These are phyloP conservation scores for Anisognathus igniventris DNA, from an alignment of 2,797 vertebrate genomes.

Conservation along the genomic window DNA sequence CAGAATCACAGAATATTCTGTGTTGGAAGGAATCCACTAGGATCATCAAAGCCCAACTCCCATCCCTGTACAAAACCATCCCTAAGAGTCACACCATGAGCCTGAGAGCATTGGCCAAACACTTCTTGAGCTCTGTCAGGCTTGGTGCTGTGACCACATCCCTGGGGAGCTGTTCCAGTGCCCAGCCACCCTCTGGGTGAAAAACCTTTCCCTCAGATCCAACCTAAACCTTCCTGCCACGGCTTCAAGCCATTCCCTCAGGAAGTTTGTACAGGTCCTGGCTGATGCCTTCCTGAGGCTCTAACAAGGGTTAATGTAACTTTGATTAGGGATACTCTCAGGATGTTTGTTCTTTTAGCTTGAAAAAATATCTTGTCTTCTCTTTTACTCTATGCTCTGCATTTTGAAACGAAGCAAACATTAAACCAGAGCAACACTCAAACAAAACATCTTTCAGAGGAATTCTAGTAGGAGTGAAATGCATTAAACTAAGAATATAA, in stretches of 20 bases:
- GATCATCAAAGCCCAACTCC: not conserved
- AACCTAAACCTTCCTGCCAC: not conserved
- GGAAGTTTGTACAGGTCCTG: not conserved
- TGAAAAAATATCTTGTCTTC: not conserved
- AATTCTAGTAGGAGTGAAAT: constrained; percentile 50
- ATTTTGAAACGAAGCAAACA: not conserved
- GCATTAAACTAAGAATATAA: not conserved
- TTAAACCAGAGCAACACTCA: not conserved
- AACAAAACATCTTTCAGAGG: not conserved
- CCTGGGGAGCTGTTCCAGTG: not conserved
- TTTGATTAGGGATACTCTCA: not conserved
- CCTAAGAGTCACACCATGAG: not conserved
- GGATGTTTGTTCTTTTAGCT: not conserved
- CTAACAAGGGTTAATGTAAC: not conserved
- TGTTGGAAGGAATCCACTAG: not conserved
- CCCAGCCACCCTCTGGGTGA: not conserved
- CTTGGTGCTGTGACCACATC: not conserved
- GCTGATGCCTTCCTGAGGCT: not conserved
- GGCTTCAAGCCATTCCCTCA: not conserved
- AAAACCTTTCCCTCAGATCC: not conserved
- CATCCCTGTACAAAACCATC: not conserved
- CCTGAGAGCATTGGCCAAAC: not conserved
- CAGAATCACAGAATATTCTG: not conserved
- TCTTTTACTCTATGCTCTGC: not conserved
- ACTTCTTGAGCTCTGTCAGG: not conserved